Evolutionary conservation across 64 coral and sea anemone genomes (phyloP), one percentile per base, ranked within the genome.

Genomic region (Dendronephthya gigantea): DNA sequence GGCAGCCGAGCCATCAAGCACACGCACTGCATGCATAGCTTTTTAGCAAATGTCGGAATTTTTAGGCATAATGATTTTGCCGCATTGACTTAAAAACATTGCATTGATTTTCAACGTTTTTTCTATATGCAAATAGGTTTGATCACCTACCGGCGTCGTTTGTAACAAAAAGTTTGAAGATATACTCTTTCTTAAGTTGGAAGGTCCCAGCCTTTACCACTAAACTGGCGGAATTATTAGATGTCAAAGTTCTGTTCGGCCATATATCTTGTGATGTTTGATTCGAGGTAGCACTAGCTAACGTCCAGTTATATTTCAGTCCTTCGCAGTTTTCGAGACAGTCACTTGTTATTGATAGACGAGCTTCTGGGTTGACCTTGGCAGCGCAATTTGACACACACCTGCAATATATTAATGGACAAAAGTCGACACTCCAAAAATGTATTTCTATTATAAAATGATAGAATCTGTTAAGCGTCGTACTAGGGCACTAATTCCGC

Each of bases 151-250:
- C 58, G 25, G 70, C 19, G 49, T 39, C 40, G 58, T 84, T 84
- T 9, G 49, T 84, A 38, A 83, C 88, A 17, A 49, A 25, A 39
- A 89, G 29, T 16, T 45, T 45, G 50, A 89, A 49, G 33, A 19
- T 84, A n/a, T 84, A 89, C 33, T 23, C 35, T 32, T 84, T 62
- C 12, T 83, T 83, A 35, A 39, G 41, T 51, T 39, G 33, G 38
- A 89, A 48, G 35, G 82, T 55, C 27, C 62, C 82, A 72, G 82
- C 82, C 16, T 27, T 27, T 17, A 89, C 49, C 82, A 89, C 88
- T 48, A 89, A 84, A 84, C 49, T 84, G 70, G 40, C 82, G 84
- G 29, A 89, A n/a, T 49, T 89, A 47, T 84, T 82, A 48, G 82
- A 66, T 22, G 88, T 89, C 88, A 89, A 68, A 10, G 88, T 34